phyloP scores from a whole-genome alignment of 2,113 vertebrate species.

The Crotalus helleri region DNA sequence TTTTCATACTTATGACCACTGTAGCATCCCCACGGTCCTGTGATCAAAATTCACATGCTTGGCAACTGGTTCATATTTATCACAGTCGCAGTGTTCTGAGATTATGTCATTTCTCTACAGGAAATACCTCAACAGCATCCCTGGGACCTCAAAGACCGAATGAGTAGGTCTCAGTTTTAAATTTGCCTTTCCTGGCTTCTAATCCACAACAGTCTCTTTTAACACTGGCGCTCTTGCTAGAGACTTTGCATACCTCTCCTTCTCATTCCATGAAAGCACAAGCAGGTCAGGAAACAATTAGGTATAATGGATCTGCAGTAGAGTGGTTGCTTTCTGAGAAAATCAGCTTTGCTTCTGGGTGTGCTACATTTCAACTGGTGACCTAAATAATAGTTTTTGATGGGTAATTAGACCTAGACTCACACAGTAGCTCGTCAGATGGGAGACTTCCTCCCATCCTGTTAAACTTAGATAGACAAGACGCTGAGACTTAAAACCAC shows the following conservation, averaged over 20 bases:
- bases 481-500: not conserved
- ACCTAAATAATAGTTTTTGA: conserved; percentile 11
- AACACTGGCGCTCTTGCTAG: not conserved
- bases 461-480: conserved; percentile 1
- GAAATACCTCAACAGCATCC: not conserved
- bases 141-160: not conserved
- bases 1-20: too few relatives aligned
- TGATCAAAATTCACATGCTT: too few relatives aligned
- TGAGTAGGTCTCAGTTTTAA: not conserved
- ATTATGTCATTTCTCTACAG: not conserved
- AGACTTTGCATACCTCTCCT: not conserved
- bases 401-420: not conserved
- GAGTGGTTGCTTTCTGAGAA: not conserved
- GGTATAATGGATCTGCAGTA: not conserved
- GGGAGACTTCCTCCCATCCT: not conserved
- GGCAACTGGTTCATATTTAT: too few relatives aligned
- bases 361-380: not conserved
- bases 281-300: not conserved
- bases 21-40: too few relatives aligned
- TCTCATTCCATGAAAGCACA: not conserved
- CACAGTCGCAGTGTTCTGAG: too few relatives aligned
- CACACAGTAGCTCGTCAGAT: not conserved
- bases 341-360: not conserved
- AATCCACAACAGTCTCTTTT: not conserved
- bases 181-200: not conserved